Percentiles rank a stretch among this genome's conserved stretches.
Conservation (phyloP, 2,797 vertebrate species). For the Argya squamiceps region DNA sequence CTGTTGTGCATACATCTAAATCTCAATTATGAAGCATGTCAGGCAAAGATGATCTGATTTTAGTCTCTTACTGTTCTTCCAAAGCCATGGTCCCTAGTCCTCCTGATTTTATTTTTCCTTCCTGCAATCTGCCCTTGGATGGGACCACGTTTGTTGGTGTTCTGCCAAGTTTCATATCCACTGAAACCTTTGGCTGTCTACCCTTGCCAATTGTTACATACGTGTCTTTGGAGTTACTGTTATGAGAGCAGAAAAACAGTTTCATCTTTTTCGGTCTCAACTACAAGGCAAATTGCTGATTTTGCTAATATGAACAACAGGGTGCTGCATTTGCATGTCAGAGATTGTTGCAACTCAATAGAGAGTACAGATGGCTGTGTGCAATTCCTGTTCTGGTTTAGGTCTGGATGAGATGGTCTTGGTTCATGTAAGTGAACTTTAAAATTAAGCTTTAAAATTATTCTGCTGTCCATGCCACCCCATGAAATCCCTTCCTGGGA, state of each 20-base stretch:
- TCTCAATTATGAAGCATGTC: background rate
- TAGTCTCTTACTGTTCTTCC: background rate
- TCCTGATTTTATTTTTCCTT: background rate
- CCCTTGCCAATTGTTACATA: background rate
- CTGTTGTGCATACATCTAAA: constrained; percentile 3
- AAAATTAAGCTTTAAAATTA: background rate
- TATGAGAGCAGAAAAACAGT: background rate
- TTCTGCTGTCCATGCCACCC: background rate
- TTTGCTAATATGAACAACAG: background rate
- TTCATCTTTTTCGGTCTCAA: background rate
- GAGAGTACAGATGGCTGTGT: background rate
- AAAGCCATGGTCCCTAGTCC: background rate
- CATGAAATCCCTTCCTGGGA: background rate
- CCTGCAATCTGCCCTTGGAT: background rate
- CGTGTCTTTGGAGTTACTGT: background rate
- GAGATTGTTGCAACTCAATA: background rate
- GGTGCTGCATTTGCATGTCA: background rate
- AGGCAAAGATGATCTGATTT: background rate
- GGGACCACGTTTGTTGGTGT: background rate
- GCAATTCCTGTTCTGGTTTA: background rate
- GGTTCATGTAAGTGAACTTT: background rate
- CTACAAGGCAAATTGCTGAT: background rate
- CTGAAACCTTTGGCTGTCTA: background rate
- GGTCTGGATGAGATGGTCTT: background rate
- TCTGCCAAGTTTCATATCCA: background rate